Conservation (phyloP, 2,113 vertebrate genomes). For the Ptilorrhoa leucosticta region DNA sequence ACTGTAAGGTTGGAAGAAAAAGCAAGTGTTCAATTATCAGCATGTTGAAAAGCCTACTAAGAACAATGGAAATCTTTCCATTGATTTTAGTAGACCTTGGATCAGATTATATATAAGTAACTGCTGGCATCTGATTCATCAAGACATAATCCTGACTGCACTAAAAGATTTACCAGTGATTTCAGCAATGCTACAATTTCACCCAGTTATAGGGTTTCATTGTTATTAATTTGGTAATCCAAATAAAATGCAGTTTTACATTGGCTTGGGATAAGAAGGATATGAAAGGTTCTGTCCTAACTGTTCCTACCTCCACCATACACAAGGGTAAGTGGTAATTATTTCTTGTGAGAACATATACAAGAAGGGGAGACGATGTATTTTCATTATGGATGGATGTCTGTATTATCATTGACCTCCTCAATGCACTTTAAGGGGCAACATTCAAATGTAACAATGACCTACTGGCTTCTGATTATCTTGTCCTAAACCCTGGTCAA, state of each 20-base stretch:
- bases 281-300: neutral
- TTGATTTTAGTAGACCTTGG: neutral
- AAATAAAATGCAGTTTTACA: neutral
- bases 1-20: neutral
- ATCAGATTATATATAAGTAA: neutral
- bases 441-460: slow-evolving; percentile 24
- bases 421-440: neutral
- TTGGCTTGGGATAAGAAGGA: neutral
- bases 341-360: neutral
- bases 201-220: neutral
- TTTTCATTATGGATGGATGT: neutral
- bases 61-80: neutral
- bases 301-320: neutral
- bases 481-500: slow-evolving; percentile 68
- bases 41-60: neutral
- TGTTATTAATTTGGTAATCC: neutral
- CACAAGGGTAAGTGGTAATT: neutral
- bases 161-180: neutral
- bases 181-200: neutral
- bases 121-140: neutral
- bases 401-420: neutral
- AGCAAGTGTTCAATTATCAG: neutral
- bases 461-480: slow-evolving; percentile 55
- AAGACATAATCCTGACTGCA: neutral
- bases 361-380: neutral